Evolutionary conservation across 2,888 invertebrate species (phyloP), one percentile per base, ranked within the genome.

Genomic region (Colletes collaris): DNA sequence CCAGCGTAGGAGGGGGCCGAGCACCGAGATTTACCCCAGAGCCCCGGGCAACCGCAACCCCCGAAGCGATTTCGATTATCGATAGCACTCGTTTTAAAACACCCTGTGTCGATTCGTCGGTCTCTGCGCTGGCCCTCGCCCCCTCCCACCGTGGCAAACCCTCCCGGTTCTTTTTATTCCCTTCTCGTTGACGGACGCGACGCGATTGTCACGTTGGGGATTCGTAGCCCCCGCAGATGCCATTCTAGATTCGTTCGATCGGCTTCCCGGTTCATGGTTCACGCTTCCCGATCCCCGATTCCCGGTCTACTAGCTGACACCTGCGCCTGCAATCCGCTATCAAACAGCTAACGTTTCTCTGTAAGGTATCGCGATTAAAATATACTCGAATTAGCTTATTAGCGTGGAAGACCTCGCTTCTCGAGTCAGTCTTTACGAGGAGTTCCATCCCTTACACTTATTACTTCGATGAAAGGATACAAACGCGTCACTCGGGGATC

Each of bases 71-170:
- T 91, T 92, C 92, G 92, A 91, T 92, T 91, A 92, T 91, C 92
- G 92, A 92, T 91, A 92, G 89, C 89, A 90, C 91, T 91, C 91
- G 91, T 90, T 91, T 91, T 90, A 91, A 91, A 91, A 91, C 89
- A 91, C 88, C 91, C 90, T 77, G 90, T 88, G 89, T 88, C 89
- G 90, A 90, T 91, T 88, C 88, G 89, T 85, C 87, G 76, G 75
- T 74, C 71, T 73, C 81, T 74, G 62, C 55, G 19, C 71, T 59
- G 60, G 60, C 58, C 62, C 83, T 40, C 74, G 69, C 69, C 76
- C 74, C 77, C 81, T 76, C 68, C 70, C 64, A 35, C 59, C 52
- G 10, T 49, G 55, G 52, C 68, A 59, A 68, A 75, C 84, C 85
- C 77, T 68, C 85, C 83, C 74, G 67, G 59, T 81, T 82, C 83